A percentile compares a stretch with the other conserved stretches of the same genome.
phyloP scores from a whole-genome alignment of 1,140 invertebrate genomes.

The Conopomorpha cramerella region DNA sequence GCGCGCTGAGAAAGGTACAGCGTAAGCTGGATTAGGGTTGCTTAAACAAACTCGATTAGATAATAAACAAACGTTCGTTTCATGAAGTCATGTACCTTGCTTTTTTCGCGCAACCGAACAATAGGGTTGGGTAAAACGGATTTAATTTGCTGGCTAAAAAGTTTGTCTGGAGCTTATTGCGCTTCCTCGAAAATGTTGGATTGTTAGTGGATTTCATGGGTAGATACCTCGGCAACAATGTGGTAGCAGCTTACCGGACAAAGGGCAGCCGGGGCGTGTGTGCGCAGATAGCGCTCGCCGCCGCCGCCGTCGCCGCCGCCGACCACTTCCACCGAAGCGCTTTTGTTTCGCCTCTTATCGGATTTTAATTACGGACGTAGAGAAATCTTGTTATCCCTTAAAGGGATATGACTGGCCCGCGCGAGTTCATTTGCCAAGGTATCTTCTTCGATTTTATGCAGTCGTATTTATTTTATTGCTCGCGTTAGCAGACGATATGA shows the following conservation, averaged over 20 bases:
- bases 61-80: conserved; percentile 39
- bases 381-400: conserved; percentile 52
- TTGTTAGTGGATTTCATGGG: conserved; percentile 2
- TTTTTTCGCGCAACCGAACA: conserved; percentile 12
- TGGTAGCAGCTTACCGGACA: background rate
- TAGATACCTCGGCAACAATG: background rate
- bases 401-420: conserved; percentile 38
- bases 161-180: conserved; percentile 2
- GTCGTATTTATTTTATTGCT: conserved; percentile 31
- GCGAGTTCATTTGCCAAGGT: conserved; percentile 38
- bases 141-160: conserved; percentile 2
- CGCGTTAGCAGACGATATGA: no score
- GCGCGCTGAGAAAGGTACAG: conserved; percentile 19
- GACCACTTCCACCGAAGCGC: conserved; percentile 25
- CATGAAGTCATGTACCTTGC: conserved; percentile 14
- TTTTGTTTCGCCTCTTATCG: conserved; percentile 56
- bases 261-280: background rate
- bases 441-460: conserved; percentile 32
- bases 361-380: conserved; percentile 54
- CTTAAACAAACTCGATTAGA: conserved; percentile 48
- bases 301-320: conserved; percentile 10
- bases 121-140: conserved; percentile 19
- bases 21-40: conserved; percentile 37
- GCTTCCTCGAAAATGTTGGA: conserved; percentile 1
- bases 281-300: conserved; percentile 1